Conservation (phyloP, 2,888 invertebrate genomes). For the Agriopis leucophaearia region DNA sequence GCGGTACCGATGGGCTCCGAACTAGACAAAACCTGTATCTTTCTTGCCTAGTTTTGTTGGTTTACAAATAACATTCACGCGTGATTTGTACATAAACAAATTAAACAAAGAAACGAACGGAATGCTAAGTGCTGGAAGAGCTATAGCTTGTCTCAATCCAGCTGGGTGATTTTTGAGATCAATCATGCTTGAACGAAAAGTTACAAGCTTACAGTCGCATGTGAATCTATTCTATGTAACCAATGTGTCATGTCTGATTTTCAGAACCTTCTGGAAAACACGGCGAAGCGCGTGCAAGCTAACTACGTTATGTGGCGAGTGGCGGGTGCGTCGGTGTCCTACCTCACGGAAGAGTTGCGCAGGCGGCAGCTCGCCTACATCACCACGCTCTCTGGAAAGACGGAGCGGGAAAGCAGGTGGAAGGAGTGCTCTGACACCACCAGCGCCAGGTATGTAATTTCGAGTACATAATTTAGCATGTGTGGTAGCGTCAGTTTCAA, state of each 20-base stretch:
- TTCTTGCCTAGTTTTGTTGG: too few species aligned
- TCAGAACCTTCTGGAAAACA: conserved; percentile 76
- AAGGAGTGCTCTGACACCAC: conserved; percentile 95
- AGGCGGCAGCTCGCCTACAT: conserved; percentile 93
- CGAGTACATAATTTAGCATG: not conserved
- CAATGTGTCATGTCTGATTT: not conserved
- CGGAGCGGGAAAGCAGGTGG: conserved; percentile 95
- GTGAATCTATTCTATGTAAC: not conserved
- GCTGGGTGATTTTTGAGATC: too few species aligned
- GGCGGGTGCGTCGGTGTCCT: conserved; percentile 92
- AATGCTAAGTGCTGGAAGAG: too few species aligned
- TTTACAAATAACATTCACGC: too few species aligned
- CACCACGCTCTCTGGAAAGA: conserved; percentile 93
- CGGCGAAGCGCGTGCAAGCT: conserved; percentile 88
- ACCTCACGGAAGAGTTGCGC: conserved; percentile 92
- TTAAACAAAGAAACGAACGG: too few species aligned
- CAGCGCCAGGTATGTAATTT: conserved; percentile 88
- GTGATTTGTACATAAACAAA: too few species aligned
- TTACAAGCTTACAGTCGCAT: not conserved
- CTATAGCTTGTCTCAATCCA: too few species aligned
- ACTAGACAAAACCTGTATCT: too few species aligned
- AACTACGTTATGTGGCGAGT: conserved; percentile 98
- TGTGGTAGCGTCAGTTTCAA: too few species aligned
- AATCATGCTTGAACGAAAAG: too few species aligned
- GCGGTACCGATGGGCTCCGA: too few species aligned